phyloP scores from a whole-genome alignment of 2,113 vertebrate genomes.

The Anhinga rufa region DNA sequence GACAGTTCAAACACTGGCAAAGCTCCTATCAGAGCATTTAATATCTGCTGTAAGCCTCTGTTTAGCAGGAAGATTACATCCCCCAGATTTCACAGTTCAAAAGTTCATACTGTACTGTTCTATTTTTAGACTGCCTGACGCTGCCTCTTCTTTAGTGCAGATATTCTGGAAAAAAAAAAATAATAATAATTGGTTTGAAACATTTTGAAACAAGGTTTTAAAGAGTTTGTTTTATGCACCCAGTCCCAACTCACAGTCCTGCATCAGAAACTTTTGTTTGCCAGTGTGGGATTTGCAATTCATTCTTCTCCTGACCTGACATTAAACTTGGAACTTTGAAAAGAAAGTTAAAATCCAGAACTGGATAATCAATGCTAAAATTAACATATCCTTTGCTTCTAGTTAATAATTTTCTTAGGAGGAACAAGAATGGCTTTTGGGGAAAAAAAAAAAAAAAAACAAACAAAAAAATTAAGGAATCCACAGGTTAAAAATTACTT shows the following conservation, averaged over 20 bases:
- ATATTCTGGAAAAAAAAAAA: neutral
- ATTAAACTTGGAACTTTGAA: neutral
- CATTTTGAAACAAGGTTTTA: neutral
- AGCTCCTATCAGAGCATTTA: slow-evolving; percentile 46
- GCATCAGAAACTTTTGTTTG: neutral
- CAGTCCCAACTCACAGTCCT: neutral
- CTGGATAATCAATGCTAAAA: neutral
- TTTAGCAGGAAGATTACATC: slow-evolving; percentile 70
- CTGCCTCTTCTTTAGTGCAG: slow-evolving; percentile 26
- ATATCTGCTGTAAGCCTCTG: slow-evolving; percentile 59
- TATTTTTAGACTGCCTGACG: slow-evolving; percentile 55
- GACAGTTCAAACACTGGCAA: neutral
- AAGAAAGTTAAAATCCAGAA: neutral
- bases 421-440: neutral
- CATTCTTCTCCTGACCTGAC: neutral
- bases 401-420: neutral
- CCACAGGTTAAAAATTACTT: neutral
- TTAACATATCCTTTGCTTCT: neutral
- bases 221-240: neutral
- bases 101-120: slow-evolving; percentile 62
- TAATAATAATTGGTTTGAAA: neutral
- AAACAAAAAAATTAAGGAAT: neutral
- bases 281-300: neutral
- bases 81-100: slow-evolving; percentile 66
- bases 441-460: neutral